phyloP scores from a whole-genome alignment of 2,113 vertebrate species.

The Pituophis catenifer region DNA sequence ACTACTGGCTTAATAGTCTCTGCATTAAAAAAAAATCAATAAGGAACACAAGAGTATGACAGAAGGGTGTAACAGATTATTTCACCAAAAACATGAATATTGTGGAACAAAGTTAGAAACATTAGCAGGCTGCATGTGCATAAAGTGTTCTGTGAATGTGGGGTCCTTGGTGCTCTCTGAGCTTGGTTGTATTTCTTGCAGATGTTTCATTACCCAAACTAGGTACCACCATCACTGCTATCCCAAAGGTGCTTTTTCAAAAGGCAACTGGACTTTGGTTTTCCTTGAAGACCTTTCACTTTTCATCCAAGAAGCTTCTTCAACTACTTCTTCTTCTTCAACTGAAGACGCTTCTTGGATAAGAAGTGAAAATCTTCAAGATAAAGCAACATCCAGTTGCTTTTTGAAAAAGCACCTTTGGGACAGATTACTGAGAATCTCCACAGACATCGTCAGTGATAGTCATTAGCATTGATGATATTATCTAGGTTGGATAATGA shows the following conservation, averaged over 20 bases:
- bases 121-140: background rate
- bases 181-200: background rate
- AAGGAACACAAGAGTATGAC: background rate
- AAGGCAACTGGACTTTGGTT: no score
- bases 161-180: background rate
- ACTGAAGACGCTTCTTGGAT: background rate
- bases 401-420: background rate
- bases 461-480: background rate
- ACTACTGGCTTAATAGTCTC: background rate
- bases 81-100: background rate
- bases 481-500: background rate
- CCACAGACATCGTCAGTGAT: background rate
- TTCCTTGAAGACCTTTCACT: no score
- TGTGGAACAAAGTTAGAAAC: background rate
- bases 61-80: background rate
- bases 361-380: background rate
- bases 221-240: no score
- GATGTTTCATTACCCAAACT: background rate
- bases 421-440: background rate
- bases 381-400: background rate
- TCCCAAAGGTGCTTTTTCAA: no score
- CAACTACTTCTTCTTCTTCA: no score
- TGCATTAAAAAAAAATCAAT: background rate
- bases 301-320: no score
- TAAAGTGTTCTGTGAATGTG: background rate